Evolutionary conservation across 2,113 vertebrate species (phyloP), one percentile per base, ranked within the genome.

Genomic region (Arenaria interpres): DNA sequence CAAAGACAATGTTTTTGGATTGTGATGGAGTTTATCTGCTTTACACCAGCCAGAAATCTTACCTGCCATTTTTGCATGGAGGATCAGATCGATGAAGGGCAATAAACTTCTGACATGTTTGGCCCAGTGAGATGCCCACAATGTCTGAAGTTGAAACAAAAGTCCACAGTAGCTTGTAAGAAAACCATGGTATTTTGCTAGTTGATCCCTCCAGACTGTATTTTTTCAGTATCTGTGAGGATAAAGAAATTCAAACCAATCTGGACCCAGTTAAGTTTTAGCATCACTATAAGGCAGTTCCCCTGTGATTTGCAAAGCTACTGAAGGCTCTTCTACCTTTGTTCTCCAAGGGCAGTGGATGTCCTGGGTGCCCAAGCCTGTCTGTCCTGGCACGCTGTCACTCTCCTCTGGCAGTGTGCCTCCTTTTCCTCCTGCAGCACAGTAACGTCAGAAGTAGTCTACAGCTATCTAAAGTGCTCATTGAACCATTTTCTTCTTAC

Each of bases 11-110:
- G 1, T 16, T 51, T 76, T 48, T 64, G 64, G 68, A n/a, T 57
- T n/a, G 37, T 57, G 43, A 45, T n/a, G 16, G 54, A 45, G 41
- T 69, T 63, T 74, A 33, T 60, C 27, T 48, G 67, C 41, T 56
- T 85, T 50, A 37, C 15, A 45, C 6, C 10, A 46, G 13, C 43
- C 24, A 30, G 35, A 56, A 68, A 27, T 69, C 41, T 51, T 74
- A 27, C 56, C 21, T 57, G 57, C 18, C 1, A 0, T 32, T 64
- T 43, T 28, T 35, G 33, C 0, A 1, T 69, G 27, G 43, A 71
- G 23, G 56, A 50, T 43, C 32, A 43, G 60, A 37, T 8, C 32
- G 35, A 24, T 63, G 33, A 69, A 63, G 28, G 43, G 28, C 33
- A 69, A 56, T 37, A 79, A 85, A 37, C 6, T 25, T 43, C 8